phyloP scores from a whole-genome alignment of 2,888 invertebrate genomes.

The Antheraea yamamai region DNA sequence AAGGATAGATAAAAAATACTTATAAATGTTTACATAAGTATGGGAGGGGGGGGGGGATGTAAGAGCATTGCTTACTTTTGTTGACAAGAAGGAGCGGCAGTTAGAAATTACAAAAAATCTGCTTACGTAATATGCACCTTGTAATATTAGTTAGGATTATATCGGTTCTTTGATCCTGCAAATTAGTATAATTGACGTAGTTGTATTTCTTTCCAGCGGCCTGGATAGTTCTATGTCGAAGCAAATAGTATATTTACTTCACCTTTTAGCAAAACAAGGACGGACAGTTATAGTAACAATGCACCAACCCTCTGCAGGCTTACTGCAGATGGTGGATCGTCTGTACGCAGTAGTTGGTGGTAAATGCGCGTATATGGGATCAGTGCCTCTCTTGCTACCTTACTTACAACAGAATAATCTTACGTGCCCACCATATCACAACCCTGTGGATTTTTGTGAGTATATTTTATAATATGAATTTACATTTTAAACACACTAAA shows the following conservation, averaged over 20 bases:
- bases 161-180: neutral
- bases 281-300: constrained; percentile 94
- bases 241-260: constrained; percentile 90
- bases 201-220: constrained; percentile 57
- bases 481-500: too few relatives aligned
- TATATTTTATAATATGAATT: constrained; percentile 32
- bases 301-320: constrained; percentile 94
- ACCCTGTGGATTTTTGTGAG: constrained; percentile 95
- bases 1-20: too few relatives aligned
- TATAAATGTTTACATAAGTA: too few relatives aligned
- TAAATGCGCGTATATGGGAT: constrained; percentile 90
- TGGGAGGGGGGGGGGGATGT: too few relatives aligned
- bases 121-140: too few relatives aligned
- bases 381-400: constrained; percentile 87
- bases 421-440: constrained; percentile 93
- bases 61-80: too few relatives aligned
- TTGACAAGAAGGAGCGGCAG: too few relatives aligned
- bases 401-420: constrained; percentile 87
- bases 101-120: too few relatives aligned
- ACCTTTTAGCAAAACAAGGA: constrained; percentile 91
- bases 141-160: neutral
- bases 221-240: constrained; percentile 85
- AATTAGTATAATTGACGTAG: constrained; percentile 7
- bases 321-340: constrained; percentile 94
- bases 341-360: constrained; percentile 92